These are phyloP conservation scores for Ammospiza nelsoni DNA, from an alignment of 2,113 vertebrate genomes.

Conservation along the genomic window DNA sequence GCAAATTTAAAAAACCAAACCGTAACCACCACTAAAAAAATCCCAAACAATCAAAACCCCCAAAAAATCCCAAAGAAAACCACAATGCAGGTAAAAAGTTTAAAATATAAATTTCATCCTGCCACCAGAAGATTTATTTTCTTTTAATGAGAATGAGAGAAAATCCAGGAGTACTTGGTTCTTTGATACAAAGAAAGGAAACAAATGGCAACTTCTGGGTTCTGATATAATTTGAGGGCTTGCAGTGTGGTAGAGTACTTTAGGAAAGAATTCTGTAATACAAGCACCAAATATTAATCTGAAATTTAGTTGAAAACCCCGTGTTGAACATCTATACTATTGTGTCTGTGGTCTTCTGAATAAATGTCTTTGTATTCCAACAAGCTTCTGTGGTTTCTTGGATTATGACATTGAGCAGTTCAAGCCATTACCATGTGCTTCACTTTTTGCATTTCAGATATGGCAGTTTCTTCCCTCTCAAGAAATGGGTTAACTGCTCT, in stretches of 20 bases:
- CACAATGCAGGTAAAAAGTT: background rate
- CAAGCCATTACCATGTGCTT: background rate
- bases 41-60: rapidly evolving
- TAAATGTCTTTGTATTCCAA: background rate
- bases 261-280: background rate
- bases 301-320: background rate
- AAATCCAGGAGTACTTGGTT: background rate
- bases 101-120: background rate
- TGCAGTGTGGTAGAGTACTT: background rate
- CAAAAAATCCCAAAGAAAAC: background rate
- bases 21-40: background rate
- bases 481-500: background rate
- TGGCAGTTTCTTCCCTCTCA: background rate
- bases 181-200: background rate
- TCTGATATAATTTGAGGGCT: background rate
- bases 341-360: background rate
- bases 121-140: background rate
- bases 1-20: background rate
- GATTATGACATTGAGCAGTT: background rate
- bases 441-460: background rate
- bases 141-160: background rate
- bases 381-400: background rate
- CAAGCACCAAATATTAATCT: background rate
- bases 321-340: background rate
- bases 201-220: background rate